Evolutionary conservation across 2,888 invertebrate species (phyloP), one percentile per base, ranked within the genome.

Genomic region (Lithophane leautieri): DNA sequence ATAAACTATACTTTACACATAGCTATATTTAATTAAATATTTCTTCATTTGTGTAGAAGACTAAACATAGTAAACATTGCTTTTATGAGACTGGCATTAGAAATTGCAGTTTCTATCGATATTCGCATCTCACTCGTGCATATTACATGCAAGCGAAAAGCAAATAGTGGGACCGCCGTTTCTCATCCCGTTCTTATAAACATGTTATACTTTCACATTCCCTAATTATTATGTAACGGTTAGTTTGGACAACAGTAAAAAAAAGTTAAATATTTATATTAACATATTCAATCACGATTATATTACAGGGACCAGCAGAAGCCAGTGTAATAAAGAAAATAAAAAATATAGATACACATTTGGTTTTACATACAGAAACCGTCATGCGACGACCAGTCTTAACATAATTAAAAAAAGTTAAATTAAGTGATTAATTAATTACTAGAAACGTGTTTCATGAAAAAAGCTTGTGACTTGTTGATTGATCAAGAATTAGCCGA

Each of bases 1-100:
- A 83, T 83, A 87, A 86, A 84, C 80, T 90, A 89, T 86, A 78
- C 60, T 85, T 74, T 81, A 76, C 34, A 78, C 56, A 65, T 80
- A 70, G 68, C 66, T 73, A 74, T 47, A 66, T 52, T 77, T 80
- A 71, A 58, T 62, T 70, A 76, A 42, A 69, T 60, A 50, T 66
- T 68, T 60, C 47, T 72, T 44, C 22, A 65, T 42, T 60, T 65
- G 58, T 28, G 63, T 72, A 66, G 34, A 81, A 72, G 60, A 58
- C 60, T 81, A 67, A 72, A 79, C 7, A 40, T 42, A 63, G 34
- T 44, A 72, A 44, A 54, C 16, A 50, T 47, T 66, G 11, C 1
- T 60, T 42, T 40, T 19, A 47, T 58, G 22, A 34, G 25, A 63
- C 63, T 58, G 16, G 63, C 16, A 65, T 60, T 28, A 25, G 28